These are phyloP conservation scores for Coenobita brevimanus DNA, from an alignment of 1,140 invertebrate species.

Conservation along the genomic window DNA sequence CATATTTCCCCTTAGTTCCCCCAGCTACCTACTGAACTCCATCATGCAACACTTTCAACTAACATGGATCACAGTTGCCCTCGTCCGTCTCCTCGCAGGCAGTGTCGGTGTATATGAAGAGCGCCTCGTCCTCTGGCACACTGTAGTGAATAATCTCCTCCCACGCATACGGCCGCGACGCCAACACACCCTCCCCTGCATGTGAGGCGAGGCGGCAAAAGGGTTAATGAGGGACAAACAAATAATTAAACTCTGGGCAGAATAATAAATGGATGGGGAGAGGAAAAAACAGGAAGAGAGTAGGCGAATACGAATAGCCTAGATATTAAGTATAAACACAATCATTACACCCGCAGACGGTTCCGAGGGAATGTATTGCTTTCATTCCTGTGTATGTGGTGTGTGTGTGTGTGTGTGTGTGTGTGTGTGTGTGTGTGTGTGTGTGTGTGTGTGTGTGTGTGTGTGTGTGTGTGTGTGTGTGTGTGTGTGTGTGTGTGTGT, in stretches of 20 bases:
- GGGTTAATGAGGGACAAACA: background rate
- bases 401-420: no score
- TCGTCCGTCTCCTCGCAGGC: slow-evolving; percentile 22
- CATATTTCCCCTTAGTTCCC: no score
- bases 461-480: no score
- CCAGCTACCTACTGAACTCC: no score
- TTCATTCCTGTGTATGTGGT: no score
- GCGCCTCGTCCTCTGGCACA: slow-evolving; percentile 1
- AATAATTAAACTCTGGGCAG: background rate
- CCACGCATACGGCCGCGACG: background rate
- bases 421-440: no score
- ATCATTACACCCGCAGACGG: background rate
- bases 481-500: no score
- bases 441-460: no score
- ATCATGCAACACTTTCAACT: background rate
- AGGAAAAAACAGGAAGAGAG: background rate
- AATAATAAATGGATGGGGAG: background rate
- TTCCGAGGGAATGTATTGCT: background rate
- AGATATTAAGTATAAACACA: background rate
- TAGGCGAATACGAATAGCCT: background rate
- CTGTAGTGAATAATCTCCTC: slow-evolving; percentile 43
- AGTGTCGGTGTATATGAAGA: slow-evolving; percentile 20
- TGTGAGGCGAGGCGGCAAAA: background rate
- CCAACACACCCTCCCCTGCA: slow-evolving; percentile 29
- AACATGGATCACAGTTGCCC: slow-evolving; percentile 38